A percentile compares a stretch with the other conserved stretches of the same genome.
These are phyloP conservation scores for Bombycilla garrulus DNA, from an alignment of 2,113 vertebrate genomes.

Conservation along the genomic window DNA sequence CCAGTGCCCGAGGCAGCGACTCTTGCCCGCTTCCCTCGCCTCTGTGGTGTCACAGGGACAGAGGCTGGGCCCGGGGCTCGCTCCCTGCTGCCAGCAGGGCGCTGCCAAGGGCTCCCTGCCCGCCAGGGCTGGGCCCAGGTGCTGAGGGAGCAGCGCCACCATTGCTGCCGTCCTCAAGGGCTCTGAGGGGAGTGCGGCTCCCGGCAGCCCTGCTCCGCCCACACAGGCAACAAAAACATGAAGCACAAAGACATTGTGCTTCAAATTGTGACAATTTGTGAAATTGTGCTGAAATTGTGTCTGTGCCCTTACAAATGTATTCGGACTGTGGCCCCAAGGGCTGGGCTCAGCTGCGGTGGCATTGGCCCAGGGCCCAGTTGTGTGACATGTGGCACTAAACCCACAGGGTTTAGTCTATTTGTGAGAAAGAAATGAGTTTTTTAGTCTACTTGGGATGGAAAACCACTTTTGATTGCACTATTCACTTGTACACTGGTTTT, in stretches of 20 bases:
- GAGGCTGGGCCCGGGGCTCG: background rate
- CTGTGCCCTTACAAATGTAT: no score
- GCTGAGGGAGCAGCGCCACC: no score
- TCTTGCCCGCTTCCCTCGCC: no score
- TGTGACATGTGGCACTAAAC: background rate
- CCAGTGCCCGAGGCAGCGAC: no score
- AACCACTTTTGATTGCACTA: no score
- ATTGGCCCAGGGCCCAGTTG: background rate
- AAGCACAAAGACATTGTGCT: background rate
- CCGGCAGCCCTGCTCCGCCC: background rate
- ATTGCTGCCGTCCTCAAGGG: background rate
- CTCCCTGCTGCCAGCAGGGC: background rate
- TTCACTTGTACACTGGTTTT: no score
- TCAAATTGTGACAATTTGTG: no score
- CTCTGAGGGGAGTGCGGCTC: background rate
- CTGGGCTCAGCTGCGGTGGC: background rate
- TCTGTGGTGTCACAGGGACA: no score
- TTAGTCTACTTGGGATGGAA: no score
- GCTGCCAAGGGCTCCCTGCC: background rate
- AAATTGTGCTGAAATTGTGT: background rate
- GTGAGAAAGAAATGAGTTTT: no score
- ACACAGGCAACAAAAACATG: background rate
- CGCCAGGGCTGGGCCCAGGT: background rate
- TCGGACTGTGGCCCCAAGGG: background rate
- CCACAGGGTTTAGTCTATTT: accelerated